Evolutionary conservation across 2,113 vertebrate species (phyloP).

Genomic region (Scophthalmus maximus): DNA sequence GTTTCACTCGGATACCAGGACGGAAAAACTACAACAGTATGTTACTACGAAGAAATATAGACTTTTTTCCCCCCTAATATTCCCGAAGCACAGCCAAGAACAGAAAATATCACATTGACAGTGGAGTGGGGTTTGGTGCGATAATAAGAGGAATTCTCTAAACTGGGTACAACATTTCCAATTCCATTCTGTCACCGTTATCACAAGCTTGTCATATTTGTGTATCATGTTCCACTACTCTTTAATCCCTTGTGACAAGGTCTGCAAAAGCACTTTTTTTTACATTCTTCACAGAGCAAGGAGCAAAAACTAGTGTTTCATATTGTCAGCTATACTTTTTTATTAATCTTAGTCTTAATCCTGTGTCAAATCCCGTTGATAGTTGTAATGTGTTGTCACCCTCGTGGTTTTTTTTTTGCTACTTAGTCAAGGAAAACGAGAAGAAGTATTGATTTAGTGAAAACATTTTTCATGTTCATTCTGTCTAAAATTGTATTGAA

Average conservation of each 20-base stretch:
- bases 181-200: conserved; percentile 73
- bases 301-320: conserved; percentile 40
- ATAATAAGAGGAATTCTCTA: conserved; percentile 57
- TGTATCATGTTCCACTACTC: conserved; percentile 61
- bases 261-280: conserved; percentile 56
- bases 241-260: conserved; percentile 74
- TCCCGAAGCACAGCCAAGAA: conserved; percentile 22
- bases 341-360: conserved; percentile 1
- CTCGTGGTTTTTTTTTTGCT: background rate
- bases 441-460: no score
- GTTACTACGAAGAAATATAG: conserved; percentile 29
- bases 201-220: conserved; percentile 71
- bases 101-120: conserved; percentile 62
- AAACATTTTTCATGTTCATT: no score
- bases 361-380: background rate
- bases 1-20: conserved; percentile 8
- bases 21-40: conserved; percentile 35
- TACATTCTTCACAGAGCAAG: conserved; percentile 20
- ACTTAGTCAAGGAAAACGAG: background rate
- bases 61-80: conserved; percentile 33
- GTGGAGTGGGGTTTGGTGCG: conserved; percentile 40
- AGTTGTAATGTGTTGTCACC: background rate
- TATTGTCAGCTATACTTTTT: conserved; percentile 14
- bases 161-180: conserved; percentile 68
- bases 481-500: no score